These are phyloP conservation scores for Physocephala rufipes DNA, from an alignment of 2,888 invertebrate species.

Conservation along the genomic window DNA sequence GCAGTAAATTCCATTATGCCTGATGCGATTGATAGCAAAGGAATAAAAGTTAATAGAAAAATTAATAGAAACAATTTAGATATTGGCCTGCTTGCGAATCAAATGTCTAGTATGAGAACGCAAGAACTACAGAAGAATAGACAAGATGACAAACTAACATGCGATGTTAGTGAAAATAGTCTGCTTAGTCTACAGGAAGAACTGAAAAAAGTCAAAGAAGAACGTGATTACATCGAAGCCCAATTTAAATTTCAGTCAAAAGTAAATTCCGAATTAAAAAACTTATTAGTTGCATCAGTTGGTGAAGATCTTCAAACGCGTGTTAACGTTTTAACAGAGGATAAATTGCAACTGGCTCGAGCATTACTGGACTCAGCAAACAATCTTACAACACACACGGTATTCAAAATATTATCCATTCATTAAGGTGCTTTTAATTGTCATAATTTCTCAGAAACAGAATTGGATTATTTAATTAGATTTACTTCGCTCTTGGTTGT, in stretches of 20 bases:
- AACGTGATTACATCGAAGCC: slow-evolving; percentile 78
- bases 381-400: slow-evolving; percentile 84
- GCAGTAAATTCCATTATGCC: slow-evolving; percentile 82
- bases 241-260: slow-evolving; percentile 88
- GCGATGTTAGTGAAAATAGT: slow-evolving; percentile 50
- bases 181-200: slow-evolving; percentile 50
- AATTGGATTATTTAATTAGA: slow-evolving; percentile 6
- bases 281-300: slow-evolving; percentile 91
- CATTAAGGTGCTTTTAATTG: slow-evolving; percentile 3
- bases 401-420: slow-evolving; percentile 47
- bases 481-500: too few species aligned
- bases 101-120: slow-evolving; percentile 76
- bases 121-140: slow-evolving; percentile 70
- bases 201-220: slow-evolving; percentile 69
- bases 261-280: slow-evolving; percentile 92
- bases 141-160: slow-evolving; percentile 60
- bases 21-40: slow-evolving; percentile 47
- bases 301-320: slow-evolving; percentile 92
- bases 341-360: slow-evolving; percentile 86
- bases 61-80: slow-evolving; percentile 71
- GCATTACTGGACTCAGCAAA: slow-evolving; percentile 87
- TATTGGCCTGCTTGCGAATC: slow-evolving; percentile 74
- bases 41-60: slow-evolving; percentile 53
- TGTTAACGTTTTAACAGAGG: slow-evolving; percentile 90
- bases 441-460: neutral